Evolutionary conservation across 2,888 invertebrate genomes (phyloP).

Genomic region (Watsonalla cultraria): DNA sequence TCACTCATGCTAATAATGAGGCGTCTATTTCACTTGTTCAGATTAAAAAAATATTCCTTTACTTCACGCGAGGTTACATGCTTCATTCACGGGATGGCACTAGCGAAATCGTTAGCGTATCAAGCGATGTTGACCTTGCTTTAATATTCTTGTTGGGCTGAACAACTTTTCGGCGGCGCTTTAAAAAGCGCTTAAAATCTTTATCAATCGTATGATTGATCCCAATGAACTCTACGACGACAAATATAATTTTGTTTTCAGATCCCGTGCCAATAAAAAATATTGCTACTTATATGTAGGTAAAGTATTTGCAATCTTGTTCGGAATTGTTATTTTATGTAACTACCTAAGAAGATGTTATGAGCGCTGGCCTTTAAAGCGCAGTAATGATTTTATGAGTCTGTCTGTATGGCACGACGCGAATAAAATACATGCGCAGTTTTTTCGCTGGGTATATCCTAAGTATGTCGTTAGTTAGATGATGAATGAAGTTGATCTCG

Average conservation of each 20-base stretch:
- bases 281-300: neutral
- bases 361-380: too few species aligned
- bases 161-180: slow-evolving; percentile 2
- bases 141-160: slow-evolving; percentile 8
- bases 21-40: slow-evolving; percentile 16
- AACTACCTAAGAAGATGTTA: too few species aligned
- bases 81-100: slow-evolving; percentile 14
- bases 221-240: slow-evolving; percentile 7
- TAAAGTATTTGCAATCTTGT: too few species aligned
- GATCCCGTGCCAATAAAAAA: neutral
- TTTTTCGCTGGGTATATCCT: too few species aligned
- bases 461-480: too few species aligned
- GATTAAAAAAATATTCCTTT: slow-evolving; percentile 10
- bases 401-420: too few species aligned
- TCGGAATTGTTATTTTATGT: too few species aligned
- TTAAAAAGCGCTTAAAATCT: slow-evolving; percentile 4
- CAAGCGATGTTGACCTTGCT: slow-evolving; percentile 20
- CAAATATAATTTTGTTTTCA: neutral
- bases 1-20: slow-evolving; percentile 5
- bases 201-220: slow-evolving; percentile 7
- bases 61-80: slow-evolving; percentile 23
- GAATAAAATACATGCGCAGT: too few species aligned
- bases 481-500: too few species aligned
- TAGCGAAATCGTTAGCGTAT: slow-evolving; percentile 7
- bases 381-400: too few species aligned